These are phyloP conservation scores for Anser cygnoides DNA, from an alignment of 2,113 vertebrate genomes.

Conservation along the genomic window DNA sequence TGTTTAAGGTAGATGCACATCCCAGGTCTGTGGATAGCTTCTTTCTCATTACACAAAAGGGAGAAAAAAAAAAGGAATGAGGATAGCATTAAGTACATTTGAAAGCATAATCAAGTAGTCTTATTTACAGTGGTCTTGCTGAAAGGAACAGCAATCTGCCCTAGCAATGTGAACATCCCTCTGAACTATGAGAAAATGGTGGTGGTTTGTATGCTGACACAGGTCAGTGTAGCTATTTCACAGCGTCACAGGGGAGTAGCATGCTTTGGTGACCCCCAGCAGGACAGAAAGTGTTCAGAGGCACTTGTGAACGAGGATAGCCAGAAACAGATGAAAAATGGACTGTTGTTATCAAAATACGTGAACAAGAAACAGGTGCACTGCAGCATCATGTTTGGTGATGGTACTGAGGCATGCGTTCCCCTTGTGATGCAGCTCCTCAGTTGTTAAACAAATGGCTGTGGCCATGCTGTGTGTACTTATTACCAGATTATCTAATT, in stretches of 20 bases:
- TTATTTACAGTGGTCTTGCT: neutral
- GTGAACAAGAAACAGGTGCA: neutral
- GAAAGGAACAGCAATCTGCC: neutral
- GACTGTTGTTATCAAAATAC: neutral
- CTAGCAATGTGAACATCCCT: neutral
- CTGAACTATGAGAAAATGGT: neutral
- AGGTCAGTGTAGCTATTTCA: neutral
- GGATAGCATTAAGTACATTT: neutral
- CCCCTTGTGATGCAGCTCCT: neutral
- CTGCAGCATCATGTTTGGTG: neutral
- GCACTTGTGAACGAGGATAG: neutral
- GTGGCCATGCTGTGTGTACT: neutral
- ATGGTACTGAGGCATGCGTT: neutral
- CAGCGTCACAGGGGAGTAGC: neutral
- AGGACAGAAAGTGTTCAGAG: neutral
- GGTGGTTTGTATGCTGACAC: neutral
- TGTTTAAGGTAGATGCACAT: neutral
- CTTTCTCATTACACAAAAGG: neutral
- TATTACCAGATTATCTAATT: accelerated
- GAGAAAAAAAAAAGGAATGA: neutral
- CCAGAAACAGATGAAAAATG: neutral
- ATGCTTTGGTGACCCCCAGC: neutral
- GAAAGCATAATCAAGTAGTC: neutral
- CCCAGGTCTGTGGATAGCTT: neutral
- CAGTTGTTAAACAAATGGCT: neutral